Evolutionary conservation across 2,888 invertebrate species (phyloP).

Genomic region (Acrobasis suavella): DNA sequence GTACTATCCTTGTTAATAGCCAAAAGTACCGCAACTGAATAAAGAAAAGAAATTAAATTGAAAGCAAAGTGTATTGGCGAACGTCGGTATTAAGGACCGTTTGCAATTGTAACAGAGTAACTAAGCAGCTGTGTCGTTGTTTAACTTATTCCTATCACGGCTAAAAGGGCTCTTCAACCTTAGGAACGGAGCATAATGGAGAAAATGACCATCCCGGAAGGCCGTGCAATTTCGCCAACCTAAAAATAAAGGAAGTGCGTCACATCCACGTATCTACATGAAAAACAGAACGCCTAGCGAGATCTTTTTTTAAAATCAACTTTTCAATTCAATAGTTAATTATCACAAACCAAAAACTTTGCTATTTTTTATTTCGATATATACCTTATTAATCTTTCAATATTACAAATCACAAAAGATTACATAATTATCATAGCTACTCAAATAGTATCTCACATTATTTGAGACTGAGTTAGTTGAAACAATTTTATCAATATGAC

Average conservation of each 20-base stretch:
- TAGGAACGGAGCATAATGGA: slow-evolving; percentile 52
- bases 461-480: no score
- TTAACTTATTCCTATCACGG: slow-evolving; percentile 71
- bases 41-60: slow-evolving; percentile 55
- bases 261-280: no score
- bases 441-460: no score
- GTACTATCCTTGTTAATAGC: slow-evolving; percentile 37
- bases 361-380: no score
- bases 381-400: no score
- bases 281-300: no score
- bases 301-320: no score
- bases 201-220: slow-evolving; percentile 43
- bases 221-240: slow-evolving; percentile 52
- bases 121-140: slow-evolving; percentile 60
- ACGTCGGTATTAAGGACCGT: slow-evolving; percentile 60
- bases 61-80: slow-evolving; percentile 65
- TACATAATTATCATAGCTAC: no score
- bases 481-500: no score
- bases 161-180: slow-evolving; percentile 55
- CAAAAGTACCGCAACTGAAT: slow-evolving; percentile 41
- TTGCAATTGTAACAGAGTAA: slow-evolving; percentile 72
- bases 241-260: slow-evolving; percentile 47
- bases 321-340: no score
- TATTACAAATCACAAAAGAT: no score
- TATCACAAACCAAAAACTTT: no score